Conservation (phyloP, 2,797 vertebrate species). For the Mus spretus region DNA sequence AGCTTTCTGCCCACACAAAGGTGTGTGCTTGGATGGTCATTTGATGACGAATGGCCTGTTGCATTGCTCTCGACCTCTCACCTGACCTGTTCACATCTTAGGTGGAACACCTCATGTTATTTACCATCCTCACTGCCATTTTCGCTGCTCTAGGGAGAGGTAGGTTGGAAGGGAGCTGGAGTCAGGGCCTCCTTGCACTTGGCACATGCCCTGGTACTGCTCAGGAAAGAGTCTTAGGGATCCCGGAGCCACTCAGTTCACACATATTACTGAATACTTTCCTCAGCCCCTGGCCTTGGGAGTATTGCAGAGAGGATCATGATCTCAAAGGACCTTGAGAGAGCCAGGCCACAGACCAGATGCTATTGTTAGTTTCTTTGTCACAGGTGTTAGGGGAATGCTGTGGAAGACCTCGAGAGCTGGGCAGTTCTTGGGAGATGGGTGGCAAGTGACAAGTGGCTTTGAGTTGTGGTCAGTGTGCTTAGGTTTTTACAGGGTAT, state of each 20-base stretch:
- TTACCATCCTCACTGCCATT: too few relatives aligned
- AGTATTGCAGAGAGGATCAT: not conserved
- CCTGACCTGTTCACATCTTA: not conserved
- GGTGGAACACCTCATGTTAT: not conserved
- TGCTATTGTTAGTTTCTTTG: not conserved
- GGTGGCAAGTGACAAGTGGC: not conserved
- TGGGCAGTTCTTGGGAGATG: not conserved
- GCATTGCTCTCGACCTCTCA: not conserved
- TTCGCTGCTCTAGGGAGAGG: too few relatives aligned
- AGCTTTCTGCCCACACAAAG: not conserved
- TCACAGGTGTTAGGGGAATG: not conserved
- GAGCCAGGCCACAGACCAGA: not conserved
- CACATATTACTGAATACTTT: not conserved
- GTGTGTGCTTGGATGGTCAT: accelerated
- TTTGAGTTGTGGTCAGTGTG: not conserved
- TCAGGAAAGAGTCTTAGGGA: not conserved
- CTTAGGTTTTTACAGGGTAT: too few relatives aligned
- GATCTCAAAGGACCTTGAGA: not conserved
- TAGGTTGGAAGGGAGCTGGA: not conserved
- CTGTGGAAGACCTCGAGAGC: not conserved
- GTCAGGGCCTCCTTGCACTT: not conserved
- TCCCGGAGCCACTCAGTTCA: not conserved
- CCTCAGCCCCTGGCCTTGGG: not conserved
- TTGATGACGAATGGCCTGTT: not conserved
- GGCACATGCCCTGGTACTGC: not conserved